Conservation (phyloP, 2,113 vertebrate genomes). For the Callithrix jacchus region DNA sequence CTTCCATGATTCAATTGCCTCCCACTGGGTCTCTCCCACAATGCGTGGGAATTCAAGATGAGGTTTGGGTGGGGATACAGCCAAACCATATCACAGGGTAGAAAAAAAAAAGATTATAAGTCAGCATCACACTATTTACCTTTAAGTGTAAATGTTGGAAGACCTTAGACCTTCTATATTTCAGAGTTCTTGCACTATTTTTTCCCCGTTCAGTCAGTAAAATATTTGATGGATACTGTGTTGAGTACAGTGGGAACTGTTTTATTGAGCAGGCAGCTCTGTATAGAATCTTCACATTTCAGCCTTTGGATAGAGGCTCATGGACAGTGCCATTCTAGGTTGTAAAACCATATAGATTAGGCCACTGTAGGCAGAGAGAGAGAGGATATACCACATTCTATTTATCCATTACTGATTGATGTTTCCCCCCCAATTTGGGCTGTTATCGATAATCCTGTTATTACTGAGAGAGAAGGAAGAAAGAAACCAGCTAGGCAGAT, state of each 20-base stretch:
- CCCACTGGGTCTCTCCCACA: too few relatives aligned
- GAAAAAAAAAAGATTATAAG: neutral
- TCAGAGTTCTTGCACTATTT: neutral
- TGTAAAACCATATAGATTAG: neutral
- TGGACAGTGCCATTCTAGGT: neutral
- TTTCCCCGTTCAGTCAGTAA: neutral
- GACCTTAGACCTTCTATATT: neutral
- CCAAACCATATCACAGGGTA: neutral
- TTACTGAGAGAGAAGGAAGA: too few relatives aligned
- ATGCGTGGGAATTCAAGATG: too few relatives aligned
- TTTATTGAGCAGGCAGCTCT: neutral
- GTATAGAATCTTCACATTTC: neutral
- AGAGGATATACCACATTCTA: neutral
- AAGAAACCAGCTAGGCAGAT: too few relatives aligned
- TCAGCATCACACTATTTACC: neutral
- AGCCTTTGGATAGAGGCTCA: neutral
- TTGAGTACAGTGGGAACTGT: neutral
- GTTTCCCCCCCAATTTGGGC: neutral
- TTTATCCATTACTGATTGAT: neutral
- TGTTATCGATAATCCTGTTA: neutral
- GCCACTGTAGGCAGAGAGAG: neutral
- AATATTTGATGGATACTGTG: neutral
- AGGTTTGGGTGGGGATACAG: too few relatives aligned
- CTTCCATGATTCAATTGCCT: too few relatives aligned
- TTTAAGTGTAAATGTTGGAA: neutral